Conservation (phyloP, 2,113 vertebrate species). For the Canis aureus region DNA sequence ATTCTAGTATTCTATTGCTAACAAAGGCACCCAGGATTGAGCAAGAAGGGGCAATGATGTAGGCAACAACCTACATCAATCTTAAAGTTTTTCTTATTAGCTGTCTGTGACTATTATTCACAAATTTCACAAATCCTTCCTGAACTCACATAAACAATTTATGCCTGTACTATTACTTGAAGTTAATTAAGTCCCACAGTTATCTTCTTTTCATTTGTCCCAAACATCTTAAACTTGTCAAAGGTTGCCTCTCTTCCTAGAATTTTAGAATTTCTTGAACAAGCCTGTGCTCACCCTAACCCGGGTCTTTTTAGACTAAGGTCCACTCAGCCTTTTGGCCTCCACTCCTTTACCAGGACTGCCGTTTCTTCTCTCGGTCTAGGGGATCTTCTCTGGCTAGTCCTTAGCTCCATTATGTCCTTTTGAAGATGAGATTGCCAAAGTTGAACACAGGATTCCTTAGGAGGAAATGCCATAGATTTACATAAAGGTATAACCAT, state of each 20-base stretch:
- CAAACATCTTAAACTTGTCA: neutral
- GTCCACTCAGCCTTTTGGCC: neutral
- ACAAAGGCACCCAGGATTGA: neutral
- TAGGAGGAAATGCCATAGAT: neutral
- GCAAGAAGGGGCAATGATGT: neutral
- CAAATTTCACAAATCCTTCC: neutral
- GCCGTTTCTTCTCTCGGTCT: neutral
- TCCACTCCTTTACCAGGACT: neutral
- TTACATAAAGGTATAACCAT: neutral
- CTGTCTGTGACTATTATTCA: neutral
- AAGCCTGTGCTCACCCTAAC: neutral
- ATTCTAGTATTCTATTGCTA: neutral
- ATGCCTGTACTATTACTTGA: neutral
- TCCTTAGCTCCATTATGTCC: neutral
- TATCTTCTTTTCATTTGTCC: neutral
- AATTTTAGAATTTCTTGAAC: neutral
- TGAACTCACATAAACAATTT: neutral
- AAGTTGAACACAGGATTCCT: neutral
- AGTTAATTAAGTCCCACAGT: neutral
- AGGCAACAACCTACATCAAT: neutral
- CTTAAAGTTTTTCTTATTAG: neutral
- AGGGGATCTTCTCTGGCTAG: neutral
- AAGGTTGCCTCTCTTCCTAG: neutral
- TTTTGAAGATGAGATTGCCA: neutral
- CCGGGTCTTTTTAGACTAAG: neutral